Conservation (phyloP, 2,797 vertebrate species). For the Neosilurus mollespiculum region DNA sequence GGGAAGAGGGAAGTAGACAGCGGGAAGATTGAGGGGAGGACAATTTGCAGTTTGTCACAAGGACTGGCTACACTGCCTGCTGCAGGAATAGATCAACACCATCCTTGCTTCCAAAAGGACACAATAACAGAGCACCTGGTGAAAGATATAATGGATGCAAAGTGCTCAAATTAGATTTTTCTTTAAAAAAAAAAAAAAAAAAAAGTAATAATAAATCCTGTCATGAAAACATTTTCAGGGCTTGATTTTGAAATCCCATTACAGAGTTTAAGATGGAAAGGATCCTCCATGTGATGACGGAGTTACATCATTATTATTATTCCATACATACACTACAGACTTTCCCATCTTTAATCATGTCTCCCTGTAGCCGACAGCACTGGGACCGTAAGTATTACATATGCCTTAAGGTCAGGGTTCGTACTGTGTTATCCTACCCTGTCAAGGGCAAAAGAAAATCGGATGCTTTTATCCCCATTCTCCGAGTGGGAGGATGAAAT, state of each 20-base stretch:
- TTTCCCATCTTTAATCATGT: background rate
- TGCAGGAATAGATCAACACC: conserved; percentile 25
- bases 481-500: background rate
- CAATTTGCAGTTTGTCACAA: conserved; percentile 34
- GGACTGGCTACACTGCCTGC: conserved; percentile 18
- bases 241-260: background rate
- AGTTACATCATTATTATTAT: background rate
- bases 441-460: conserved; percentile 13
- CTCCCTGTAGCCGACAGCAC: background rate
- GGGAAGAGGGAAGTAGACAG: conserved; percentile 1
- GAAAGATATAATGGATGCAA: conserved; percentile 2
- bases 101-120: conserved; percentile 13
- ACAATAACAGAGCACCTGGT: conserved; percentile 1
- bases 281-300: background rate
- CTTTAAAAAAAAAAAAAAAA: background rate
- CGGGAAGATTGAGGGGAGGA: conserved; percentile 20
- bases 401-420: background rate
- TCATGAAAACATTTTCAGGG: background rate
- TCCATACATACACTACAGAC: background rate
- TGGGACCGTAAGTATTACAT: background rate
- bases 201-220: too few species aligned
- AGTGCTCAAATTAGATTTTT: conserved; percentile 15
- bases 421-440: background rate
- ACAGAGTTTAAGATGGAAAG: background rate
- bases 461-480: background rate